Base-by-base conservation (phyloP, 2,888 invertebrate species). In the Notocelia uddmanniana region DNA sequence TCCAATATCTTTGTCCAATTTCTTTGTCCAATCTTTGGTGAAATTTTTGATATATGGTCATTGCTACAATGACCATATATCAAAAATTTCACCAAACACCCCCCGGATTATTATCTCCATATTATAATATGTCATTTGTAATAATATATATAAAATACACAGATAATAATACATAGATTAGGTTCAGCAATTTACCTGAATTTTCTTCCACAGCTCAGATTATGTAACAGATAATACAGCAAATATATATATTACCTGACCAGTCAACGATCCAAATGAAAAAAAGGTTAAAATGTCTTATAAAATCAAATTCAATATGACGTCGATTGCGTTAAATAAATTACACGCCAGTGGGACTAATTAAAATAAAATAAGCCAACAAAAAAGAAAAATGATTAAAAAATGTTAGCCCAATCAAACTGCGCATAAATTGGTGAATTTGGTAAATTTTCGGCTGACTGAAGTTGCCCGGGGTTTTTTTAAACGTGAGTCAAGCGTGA, bases 371-470 rank as follows among this genome's bases (percentile, higher is more conserved):
- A 68, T 48, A 62, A 19, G 26, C 41, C 54, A 31, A 34, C 78
- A 76, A 75, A 74, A 85, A 85, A 87, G 84, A 84, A 85, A 85
- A 83, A 83, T 86, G 81, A 87, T 88, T 89, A 85, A 86, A 85
- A 50, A 70, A 85, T 81, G 81, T 85, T 79, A 77, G 81, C 80
- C 86, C 87, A 88, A 90, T 89, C 86, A 91, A 89, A 88, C 79
- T 83, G 80, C 78, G 81, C 83, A 86, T 88, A 88, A 91, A 90
- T 90, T 89, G 83, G 76, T 66, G 45, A 66, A 57, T 66, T 66
- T 31, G 8, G 55, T 78, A 83, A 89, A 90, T 91, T 90, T 88
- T 85, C 86, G 86, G 89, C 84, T 87, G 85, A 86, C 83, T 83
- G 83, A 82, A 80, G 84, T 81, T 83, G 80, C 79, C 85, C 83